Evolutionary conservation across 2,797 vertebrate species (phyloP), one percentile per base, ranked within the genome.

Genomic region (Neosalanx taihuensis): DNA sequence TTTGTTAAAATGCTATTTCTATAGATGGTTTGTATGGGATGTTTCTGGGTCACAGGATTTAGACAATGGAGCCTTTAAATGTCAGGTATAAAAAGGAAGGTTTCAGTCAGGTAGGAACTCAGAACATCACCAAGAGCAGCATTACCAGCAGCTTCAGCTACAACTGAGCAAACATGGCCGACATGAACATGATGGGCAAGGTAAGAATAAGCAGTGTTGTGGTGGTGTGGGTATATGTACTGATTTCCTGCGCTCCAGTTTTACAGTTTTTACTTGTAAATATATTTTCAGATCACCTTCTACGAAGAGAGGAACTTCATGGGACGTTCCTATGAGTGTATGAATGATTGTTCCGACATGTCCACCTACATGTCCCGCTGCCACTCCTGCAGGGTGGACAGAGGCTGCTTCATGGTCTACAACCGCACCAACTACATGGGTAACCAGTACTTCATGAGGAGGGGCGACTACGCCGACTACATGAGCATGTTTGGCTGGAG

Each of bases 21-120:
- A 70, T 79, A 67, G 78, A 33, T 37, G 76, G 79, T 64, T 67
- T 85, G 83, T 80, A 77, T 83, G 31, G 65, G 68, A 81, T 79
- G 81, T 49, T 77, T 76, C 76, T 78, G 68, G n/a, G 73, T 78
- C 76, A 78, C 73, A 64, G 65, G 41, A 35, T 72, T 79, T 70
- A 59, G 51, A 69, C 72, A 80, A 58, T 66, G 72, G 60, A 31
- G 72, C 69, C 62, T 77, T 26, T 13, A 30, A 33, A 6, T 64
- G 61, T 56, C 60, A 56, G n/a, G 69, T 71, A 71, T 71, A 71
- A 71, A 71, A 46, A 62, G 30, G 30, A 18, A 71, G 29, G 60
- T 18, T 46, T 64, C 53, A 63, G 33, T 3, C 57, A 64, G 46
- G 46, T 63, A 35, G 60, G 49, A 71, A 17, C 2, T 46, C 41